Base-by-base conservation (phyloP, 1,140 invertebrate genomes). In the Drosophila auraria region DNA sequence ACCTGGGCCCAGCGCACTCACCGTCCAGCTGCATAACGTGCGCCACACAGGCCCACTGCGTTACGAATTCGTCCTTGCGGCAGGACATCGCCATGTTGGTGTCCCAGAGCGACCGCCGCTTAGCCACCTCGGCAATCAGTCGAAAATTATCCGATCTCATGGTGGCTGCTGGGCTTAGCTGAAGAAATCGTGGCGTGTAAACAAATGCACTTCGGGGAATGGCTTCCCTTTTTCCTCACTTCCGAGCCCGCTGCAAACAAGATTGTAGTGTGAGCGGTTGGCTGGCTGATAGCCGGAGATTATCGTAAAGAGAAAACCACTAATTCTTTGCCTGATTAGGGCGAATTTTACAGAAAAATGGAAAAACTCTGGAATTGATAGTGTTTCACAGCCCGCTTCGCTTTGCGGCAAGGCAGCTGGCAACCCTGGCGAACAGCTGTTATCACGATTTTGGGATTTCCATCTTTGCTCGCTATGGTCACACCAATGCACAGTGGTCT, bases 71-170 rank as follows among this genome's bases (percentile, higher is more conserved):
- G 33, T 91, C 79, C 23, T 91, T 90, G 47, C 86, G 86, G 2
- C 45, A 14, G 3, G 49, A 3, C 40, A 78, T 15, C 2, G 57
- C 23, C 25, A 91, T 82, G 20, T 49, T 82, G 9, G 86, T 74
- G 27, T 90, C 82, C 86, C 86, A 90, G 0, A 90, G 58, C 2
- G 71, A 50, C 2, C 79, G 87, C 1, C 87, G 70, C 17, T 81
- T 53, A 3, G 38, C 30, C 17, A 91, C 87, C 49, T 90, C 82
- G 1, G 30, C 38, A 14, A 90, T 89, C 11, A 89, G 49, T 5
- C 66, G 82, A 59, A 74, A 86, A 15, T 82, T 82, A 50, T 89
- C 87, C 33, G 64, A 23, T 59, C 78, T 90, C 78, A 90, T 89
- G 23, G 9, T 66, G 40, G 33, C 9, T 12, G 12, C 11, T 11